These are phyloP conservation scores for Neofelis nebulosa DNA, from an alignment of 2,113 vertebrate species.

Conservation along the genomic window DNA sequence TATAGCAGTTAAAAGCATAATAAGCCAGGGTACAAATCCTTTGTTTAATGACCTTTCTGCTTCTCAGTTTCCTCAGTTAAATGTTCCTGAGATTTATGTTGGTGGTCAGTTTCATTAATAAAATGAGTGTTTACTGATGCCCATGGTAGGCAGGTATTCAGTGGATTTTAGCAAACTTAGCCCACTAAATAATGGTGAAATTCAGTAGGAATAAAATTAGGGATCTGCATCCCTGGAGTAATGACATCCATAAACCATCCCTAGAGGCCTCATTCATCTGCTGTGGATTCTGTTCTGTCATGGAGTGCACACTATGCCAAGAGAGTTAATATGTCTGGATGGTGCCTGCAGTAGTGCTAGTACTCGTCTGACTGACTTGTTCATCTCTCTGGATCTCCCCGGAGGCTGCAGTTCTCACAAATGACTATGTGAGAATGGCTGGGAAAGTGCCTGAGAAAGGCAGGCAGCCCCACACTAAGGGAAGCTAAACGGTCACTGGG, in stretches of 20 bases:
- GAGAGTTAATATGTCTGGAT: not conserved
- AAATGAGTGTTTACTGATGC: not conserved
- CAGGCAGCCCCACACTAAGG: not conserved
- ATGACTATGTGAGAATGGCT: not conserved
- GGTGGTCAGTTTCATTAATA: conserved; percentile 8
- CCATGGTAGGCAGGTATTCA: not conserved
- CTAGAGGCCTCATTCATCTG: not conserved
- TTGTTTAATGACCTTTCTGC: conserved; percentile 13
- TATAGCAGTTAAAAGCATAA: not conserved
- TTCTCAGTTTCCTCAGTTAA: not conserved
- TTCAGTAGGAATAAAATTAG: conserved; percentile 13
- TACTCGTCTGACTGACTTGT: not conserved
- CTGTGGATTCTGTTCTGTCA: not conserved
- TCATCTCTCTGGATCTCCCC: not conserved
- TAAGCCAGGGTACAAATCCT: not conserved
- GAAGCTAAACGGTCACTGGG: not conserved
- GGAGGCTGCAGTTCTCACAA: not conserved
- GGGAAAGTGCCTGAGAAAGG: not conserved
- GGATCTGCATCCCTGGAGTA: not conserved
- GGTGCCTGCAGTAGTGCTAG: not conserved
- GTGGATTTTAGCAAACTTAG: not conserved
- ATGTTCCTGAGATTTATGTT: not conserved
- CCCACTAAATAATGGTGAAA: not conserved
- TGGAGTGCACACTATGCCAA: not conserved
- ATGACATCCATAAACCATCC: not conserved